phyloP scores from a whole-genome alignment of 2,888 invertebrate genomes.

The Polyploca ridens region DNA sequence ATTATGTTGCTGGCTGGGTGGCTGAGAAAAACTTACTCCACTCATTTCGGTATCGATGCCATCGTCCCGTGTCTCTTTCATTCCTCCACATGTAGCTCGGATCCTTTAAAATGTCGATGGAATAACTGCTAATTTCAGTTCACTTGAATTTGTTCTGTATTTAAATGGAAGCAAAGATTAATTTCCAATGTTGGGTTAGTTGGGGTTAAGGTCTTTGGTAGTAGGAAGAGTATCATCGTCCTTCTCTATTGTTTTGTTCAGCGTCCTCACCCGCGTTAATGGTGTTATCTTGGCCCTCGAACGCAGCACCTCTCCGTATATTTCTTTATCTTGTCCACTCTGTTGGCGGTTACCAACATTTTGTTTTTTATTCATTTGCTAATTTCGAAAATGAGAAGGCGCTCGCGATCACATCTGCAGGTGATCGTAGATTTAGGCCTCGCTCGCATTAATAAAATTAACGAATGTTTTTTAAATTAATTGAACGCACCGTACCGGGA shows the following conservation, averaged over 20 bases:
- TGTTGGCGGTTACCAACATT: constrained; percentile 73
- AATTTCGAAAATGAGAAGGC: constrained; percentile 83
- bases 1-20: constrained; percentile 85
- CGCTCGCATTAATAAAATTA: constrained; percentile 81
- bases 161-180: constrained; percentile 19
- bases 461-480: constrained; percentile 82
- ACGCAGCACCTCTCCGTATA: constrained; percentile 84
- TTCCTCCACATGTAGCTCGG: constrained; percentile 46
- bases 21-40: constrained; percentile 84
- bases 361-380: constrained; percentile 81
- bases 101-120: constrained; percentile 7
- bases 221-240: constrained; percentile 50
- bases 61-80: constrained; percentile 72
- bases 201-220: constrained; percentile 33
- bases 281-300: constrained; percentile 81
- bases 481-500: constrained; percentile 74
- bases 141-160: constrained; percentile 28
- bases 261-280: constrained; percentile 80
- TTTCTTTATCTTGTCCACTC: constrained; percentile 83
- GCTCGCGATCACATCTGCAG: constrained; percentile 72
- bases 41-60: constrained; percentile 81
- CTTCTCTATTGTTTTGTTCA: constrained; percentile 73
- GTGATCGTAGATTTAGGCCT: constrained; percentile 78
- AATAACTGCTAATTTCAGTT: constrained; percentile 27
- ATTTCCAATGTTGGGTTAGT: constrained; percentile 22